Percentiles rank a stretch among this genome's conserved stretches.
phyloP scores from a whole-genome alignment of 2,797 vertebrate species.

The Syndactyla subalaris region DNA sequence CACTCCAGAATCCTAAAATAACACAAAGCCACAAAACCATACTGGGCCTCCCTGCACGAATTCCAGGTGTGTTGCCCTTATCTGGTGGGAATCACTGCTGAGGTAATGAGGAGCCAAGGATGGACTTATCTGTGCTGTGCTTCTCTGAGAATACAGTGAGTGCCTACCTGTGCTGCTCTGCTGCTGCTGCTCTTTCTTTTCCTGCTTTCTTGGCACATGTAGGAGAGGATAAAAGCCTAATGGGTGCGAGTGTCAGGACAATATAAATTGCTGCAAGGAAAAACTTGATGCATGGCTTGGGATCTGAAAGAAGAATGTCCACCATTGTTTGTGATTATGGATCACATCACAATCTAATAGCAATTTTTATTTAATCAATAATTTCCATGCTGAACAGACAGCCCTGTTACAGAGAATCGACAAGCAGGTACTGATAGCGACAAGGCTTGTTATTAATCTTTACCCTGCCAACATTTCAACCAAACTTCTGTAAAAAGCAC shows the following conservation, averaged over 20 bases:
- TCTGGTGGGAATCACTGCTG: not conserved
- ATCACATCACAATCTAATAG: slow-evolving; percentile 96
- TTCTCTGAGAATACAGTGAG: slow-evolving; percentile 37
- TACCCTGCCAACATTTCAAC: slow-evolving; percentile 89
- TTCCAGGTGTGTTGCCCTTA: not conserved
- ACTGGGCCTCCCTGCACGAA: not conserved
- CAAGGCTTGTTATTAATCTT: slow-evolving; percentile 93
- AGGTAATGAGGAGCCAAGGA: not conserved
- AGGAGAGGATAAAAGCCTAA: slow-evolving; percentile 77
- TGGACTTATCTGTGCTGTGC: not conserved
- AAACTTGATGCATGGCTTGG: slow-evolving; percentile 89
- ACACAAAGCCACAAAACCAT: not conserved
- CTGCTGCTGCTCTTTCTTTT: slow-evolving; percentile 66
- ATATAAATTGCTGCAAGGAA: slow-evolving; percentile 87
- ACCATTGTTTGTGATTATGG: slow-evolving; percentile 85
- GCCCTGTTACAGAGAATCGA: slow-evolving; percentile 90
- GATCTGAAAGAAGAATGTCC: slow-evolving; percentile 83
- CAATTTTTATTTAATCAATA: slow-evolving; percentile 99
- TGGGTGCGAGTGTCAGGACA: slow-evolving; percentile 76
- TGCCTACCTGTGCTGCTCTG: slow-evolving; percentile 18
- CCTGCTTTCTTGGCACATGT: slow-evolving; percentile 61
- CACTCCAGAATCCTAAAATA: not conserved
- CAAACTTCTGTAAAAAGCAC: slow-evolving; percentile 88
- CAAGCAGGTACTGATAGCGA: slow-evolving; percentile 94
- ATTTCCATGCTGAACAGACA: slow-evolving; percentile 98